Evolutionary conservation across 2,888 invertebrate genomes (phyloP), one percentile per base, ranked within the genome.

Genomic region (Drosophila mimica): DNA sequence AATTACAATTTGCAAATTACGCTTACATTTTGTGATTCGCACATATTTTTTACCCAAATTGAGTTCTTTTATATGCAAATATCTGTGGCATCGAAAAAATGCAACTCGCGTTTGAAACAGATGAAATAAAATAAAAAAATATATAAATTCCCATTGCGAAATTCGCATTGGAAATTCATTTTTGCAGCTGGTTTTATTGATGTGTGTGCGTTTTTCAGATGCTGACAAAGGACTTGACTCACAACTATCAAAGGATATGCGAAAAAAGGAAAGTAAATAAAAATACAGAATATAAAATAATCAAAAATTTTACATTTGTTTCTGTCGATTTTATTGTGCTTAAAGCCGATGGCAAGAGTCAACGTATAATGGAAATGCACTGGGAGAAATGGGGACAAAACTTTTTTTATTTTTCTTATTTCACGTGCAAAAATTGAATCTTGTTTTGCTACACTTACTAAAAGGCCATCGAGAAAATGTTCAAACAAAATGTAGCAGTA

Each of bases 221-320:
- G 46, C 81, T 82, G 82, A 82, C 84, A 84, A 84, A 84, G 74
- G 79, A 73, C 71, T 71, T 73, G 82, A 84, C 85, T 70, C 72
- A 88, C 74, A 81, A 64, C 81, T 79, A 76, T 31, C 68, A 70
- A 76, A 43, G 57, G 30, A 31, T 72, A 77, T 59, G 59, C 67
- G n/a, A 4, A 71, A 67, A 70, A 63, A 69, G 56, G 66, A 70
- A 63, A 69, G 56, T 36, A 36, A 62, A 53, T 59, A 68, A 56
- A 54, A 61, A 58, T 33, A 20, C 25, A 17, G 20, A 54, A 34
- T 5, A 15, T 70, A 63, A 70, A 82, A 71, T 75, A 74, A 73
- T 82, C 81, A 70, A 82, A 82, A 84, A 82, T 63, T 53, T 4
- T 17, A 4, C 28, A 48, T 58, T 73, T 53, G 5, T 49, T 52